phyloP scores from a whole-genome alignment of 2,113 vertebrate species.

The Cryptomyrus ogoouensis region DNA sequence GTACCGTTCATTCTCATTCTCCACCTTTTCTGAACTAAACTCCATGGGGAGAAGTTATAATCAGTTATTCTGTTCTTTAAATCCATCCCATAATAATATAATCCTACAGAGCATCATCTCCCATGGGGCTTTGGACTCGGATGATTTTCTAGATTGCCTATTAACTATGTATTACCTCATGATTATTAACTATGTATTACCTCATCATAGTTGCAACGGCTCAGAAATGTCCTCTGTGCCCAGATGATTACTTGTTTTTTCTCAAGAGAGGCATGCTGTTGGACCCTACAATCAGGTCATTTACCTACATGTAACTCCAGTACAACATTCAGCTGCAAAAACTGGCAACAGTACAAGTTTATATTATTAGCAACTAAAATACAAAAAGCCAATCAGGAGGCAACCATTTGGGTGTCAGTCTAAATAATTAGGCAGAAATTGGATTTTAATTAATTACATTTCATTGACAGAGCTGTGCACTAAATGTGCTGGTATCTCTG shows the following conservation, averaged over 20 bases:
- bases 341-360: not conserved
- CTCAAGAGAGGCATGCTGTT: not conserved
- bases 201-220: not conserved
- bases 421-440: not conserved
- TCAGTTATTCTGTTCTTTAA: not conserved
- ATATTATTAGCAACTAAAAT: not conserved
- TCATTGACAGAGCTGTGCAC: not conserved
- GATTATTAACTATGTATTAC: not conserved
- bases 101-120: not conserved
- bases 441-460: not conserved
- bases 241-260: not conserved
- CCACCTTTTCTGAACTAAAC: not conserved
- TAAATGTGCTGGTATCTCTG: not conserved
- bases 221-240: not conserved
- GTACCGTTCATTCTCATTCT: not conserved
- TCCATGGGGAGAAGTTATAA: not conserved
- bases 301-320: not conserved
- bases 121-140: not conserved
- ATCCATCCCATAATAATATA: not conserved
- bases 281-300: not conserved
- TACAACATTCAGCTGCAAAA: not conserved
- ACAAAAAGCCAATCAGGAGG: not conserved
- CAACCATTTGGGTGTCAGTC: not conserved
- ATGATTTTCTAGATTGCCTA: not conserved
- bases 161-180: not conserved